Base-by-base conservation (phyloP, 2,797 vertebrate species). In the Salmo trutta region DNA sequence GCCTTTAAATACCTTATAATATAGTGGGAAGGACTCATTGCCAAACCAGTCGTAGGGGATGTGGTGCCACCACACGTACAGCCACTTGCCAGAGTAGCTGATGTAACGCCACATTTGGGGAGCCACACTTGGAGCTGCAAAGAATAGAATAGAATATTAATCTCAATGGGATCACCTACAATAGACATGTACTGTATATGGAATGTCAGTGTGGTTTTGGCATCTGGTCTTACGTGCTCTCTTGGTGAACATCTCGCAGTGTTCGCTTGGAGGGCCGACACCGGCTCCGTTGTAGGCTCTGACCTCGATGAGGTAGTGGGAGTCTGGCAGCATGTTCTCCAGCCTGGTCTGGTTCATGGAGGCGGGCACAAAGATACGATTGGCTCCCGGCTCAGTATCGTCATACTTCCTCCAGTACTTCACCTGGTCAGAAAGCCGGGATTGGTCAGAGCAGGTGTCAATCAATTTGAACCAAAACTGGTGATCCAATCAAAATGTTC, bases 11-110 rank as follows among this genome's bases (percentile, higher is more conserved):
- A 98, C 98, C 94, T 99, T 99, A 87, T 99, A 99, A 86, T 98
- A 98, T 80, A 97, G 94, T 17, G 99, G 97, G 47, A 95, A 96
- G 59, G 98, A 99, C 82, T 98, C 95, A 5, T 99, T 97, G 72
- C 95, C 93, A 68, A 93, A 93, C 96, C 91, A 96, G 94, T 85
- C 97, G 82, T 87, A 94, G 85, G 81, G 95, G 94, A 51, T 97
- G 92, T 98, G 97, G 85, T 99, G 97, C 98, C 97, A 99, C 90
- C 97, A 97, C 80, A 99, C 97, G 74, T 98, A 97, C 77, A 95
- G 79, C 94, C 94, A 95, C 83, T 92, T 84, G 75, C 94, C 93
- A 19, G 92, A 94, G 88, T 93, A 94, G 87, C 93, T 95, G 89
- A 96, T 94, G 79, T 91, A 95, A 84, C 93, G 92, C 91, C 94